Percentiles rank a stretch among this genome's conserved stretches.
phyloP scores from a whole-genome alignment of 2,888 invertebrate species.

The Criorhina ranunculi region DNA sequence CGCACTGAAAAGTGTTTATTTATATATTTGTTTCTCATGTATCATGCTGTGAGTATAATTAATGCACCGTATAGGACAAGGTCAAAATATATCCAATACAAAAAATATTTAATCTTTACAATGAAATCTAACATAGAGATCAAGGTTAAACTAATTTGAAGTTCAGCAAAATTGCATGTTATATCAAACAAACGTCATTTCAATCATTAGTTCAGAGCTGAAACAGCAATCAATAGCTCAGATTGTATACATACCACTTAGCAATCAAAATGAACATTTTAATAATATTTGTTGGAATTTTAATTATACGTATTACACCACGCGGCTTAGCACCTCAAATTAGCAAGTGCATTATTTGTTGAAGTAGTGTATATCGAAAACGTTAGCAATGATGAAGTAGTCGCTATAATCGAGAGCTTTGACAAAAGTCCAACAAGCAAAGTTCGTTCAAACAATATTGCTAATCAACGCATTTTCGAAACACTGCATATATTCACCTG shows the following conservation, averaged over 20 bases:
- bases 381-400: too few species aligned
- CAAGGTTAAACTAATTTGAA: constrained; percentile 11
- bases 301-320: neutral
- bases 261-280: neutral
- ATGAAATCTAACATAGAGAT: neutral
- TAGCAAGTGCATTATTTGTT: constrained; percentile 10
- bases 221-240: neutral
- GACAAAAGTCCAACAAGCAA: constrained; percentile 35
- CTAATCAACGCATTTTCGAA: neutral
- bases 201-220: neutral
- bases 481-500: neutral
- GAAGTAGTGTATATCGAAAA: neutral
- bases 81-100: neutral
- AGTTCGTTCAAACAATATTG: constrained; percentile 17
- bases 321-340: neutral
- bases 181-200: neutral
- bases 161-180: neutral
- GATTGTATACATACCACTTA: neutral
- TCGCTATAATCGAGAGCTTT: neutral
- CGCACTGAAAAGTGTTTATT: too few species aligned
- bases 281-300: neutral
- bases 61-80: neutral
- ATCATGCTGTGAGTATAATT: too few species aligned
- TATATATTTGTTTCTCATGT: too few species aligned
- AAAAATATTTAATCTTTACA: neutral